Evolutionary conservation across 2,113 vertebrate species (phyloP), one percentile per base, ranked within the genome.

Genomic region (Syngnathoides biaculeatus): DNA sequence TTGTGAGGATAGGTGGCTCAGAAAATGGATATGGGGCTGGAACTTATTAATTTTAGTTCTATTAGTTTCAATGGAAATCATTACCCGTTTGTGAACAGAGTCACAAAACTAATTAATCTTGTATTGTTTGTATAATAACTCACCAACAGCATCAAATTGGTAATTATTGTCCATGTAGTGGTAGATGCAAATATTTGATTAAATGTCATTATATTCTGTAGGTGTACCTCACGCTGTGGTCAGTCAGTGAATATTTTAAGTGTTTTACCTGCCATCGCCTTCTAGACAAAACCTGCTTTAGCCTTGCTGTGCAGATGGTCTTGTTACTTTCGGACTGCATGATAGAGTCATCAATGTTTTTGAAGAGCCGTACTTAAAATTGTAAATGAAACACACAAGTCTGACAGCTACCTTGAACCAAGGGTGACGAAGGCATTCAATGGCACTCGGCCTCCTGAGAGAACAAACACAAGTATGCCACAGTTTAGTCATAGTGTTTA

Each of bases 361-460:
- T 15, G 13, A 7, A 24, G 24, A 38, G 11, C 22, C 14, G 14
- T 53, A 42, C 66, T 65, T 22, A 39, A 43, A 43, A 42, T 2
- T 27, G 26, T 2, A n/a, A 24, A 43, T 15, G 6, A 42, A 42
- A 62, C 13, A 62, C 13, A 45, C 20, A 61, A 22, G n/a, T 24
- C 22, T 43, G n/a, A 17, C 60, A 43, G 77, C 87, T 93, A 98
- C 97, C 93, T 96, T 98, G 88, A 98, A 96, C 97, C 97, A 98
- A 15, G 95, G 93, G 72, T 98, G 97, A 20, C 94, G 95, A 68
- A 98, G 91, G 50, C 94, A 95, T 73, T 96, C 95, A 15, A 92
- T 86, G 2, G 94, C 93, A 11, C 89, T 93, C 42, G 95, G 95
- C 64, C 97, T 93, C 94, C 97, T 99, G 60, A 14, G 68, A 40